phyloP scores from a whole-genome alignment of 2,888 invertebrate genomes.

The Alsophila aescularia region DNA sequence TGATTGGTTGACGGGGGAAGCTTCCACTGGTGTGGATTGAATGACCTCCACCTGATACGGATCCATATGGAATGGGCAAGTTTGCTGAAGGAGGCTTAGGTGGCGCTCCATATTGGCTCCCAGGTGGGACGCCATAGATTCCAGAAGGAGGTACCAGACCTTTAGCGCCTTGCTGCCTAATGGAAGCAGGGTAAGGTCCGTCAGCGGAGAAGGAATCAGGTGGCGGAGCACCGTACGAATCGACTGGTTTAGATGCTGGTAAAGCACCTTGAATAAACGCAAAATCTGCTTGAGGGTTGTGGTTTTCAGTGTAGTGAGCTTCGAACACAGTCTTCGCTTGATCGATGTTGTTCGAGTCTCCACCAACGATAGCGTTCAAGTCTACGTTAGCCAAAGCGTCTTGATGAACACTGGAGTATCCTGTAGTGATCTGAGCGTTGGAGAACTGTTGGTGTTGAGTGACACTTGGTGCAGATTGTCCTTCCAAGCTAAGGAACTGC shows the following conservation, averaged over 20 bases:
- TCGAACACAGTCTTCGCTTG: constrained; percentile 80
- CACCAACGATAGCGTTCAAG: constrained; percentile 71
- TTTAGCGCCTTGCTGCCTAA: constrained; percentile 75
- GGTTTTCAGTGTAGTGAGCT: constrained; percentile 77
- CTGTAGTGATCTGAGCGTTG: constrained; percentile 65
- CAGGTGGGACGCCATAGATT: constrained; percentile 85
- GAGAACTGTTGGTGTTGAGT: constrained; percentile 51
- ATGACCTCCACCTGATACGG: constrained; percentile 72
- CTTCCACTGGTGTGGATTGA: constrained; percentile 69
- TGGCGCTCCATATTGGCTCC: constrained; percentile 76
- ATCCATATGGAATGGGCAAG: constrained; percentile 73
- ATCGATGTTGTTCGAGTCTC: constrained; percentile 77
- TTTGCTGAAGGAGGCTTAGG: constrained; percentile 59
- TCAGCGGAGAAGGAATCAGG: constrained; percentile 72
- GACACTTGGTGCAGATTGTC: constrained; percentile 27
- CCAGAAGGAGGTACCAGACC: constrained; percentile 86
- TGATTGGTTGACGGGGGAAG: constrained; percentile 85
- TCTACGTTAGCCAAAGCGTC: constrained; percentile 75
- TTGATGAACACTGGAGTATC: constrained; percentile 75
- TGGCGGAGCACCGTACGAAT: constrained; percentile 73
- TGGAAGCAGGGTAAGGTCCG: constrained; percentile 64
- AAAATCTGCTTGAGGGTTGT: constrained; percentile 50
- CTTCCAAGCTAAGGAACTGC: constrained; percentile 34
- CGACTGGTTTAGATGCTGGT: constrained; percentile 55
- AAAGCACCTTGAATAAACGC: constrained; percentile 43